Conservation (phyloP, 1,140 invertebrate genomes). For the Formica exsecta region DNA sequence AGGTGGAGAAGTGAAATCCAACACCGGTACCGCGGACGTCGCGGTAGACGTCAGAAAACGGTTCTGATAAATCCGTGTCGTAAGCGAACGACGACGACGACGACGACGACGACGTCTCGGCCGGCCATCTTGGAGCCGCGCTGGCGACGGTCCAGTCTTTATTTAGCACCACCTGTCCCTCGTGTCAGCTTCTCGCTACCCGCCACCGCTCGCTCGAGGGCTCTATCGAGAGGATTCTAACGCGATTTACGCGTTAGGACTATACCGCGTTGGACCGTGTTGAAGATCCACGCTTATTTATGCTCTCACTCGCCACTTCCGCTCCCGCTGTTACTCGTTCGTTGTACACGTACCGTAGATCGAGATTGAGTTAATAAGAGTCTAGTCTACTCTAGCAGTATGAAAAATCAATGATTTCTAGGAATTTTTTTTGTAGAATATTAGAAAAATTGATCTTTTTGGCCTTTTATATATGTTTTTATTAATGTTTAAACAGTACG, state of each 20-base stretch:
- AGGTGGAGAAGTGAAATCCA: constrained; percentile 74
- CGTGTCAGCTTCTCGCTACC: constrained; percentile 80
- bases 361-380: neutral
- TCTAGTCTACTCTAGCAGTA: too few species aligned
- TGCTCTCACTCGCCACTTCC: constrained; percentile 32
- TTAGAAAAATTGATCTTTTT: too few species aligned
- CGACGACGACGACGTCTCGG: constrained; percentile 67
- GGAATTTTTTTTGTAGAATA: too few species aligned
- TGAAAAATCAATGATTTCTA: too few species aligned
- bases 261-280: constrained; percentile 16
- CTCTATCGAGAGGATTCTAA: constrained; percentile 73
- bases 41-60: constrained; percentile 50
- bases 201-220: constrained; percentile 70
- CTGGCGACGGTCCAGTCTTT: constrained; percentile 86
- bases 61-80: constrained; percentile 71
- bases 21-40: constrained; percentile 57
- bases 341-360: neutral
- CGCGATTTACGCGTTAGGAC: constrained; percentile 72
- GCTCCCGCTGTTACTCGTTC: neutral
- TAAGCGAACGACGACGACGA: constrained; percentile 72
- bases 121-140: constrained; percentile 80
- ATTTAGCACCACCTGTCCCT: constrained; percentile 87
- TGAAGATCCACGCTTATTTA: constrained; percentile 48
- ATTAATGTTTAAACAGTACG: too few species aligned
- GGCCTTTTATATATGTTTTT: too few species aligned